A percentile compares a stretch with the other conserved stretches of the same genome.
These are phyloP conservation scores for Smittia aterrima DNA, from an alignment of 2,888 invertebrate species.

Conservation along the genomic window DNA sequence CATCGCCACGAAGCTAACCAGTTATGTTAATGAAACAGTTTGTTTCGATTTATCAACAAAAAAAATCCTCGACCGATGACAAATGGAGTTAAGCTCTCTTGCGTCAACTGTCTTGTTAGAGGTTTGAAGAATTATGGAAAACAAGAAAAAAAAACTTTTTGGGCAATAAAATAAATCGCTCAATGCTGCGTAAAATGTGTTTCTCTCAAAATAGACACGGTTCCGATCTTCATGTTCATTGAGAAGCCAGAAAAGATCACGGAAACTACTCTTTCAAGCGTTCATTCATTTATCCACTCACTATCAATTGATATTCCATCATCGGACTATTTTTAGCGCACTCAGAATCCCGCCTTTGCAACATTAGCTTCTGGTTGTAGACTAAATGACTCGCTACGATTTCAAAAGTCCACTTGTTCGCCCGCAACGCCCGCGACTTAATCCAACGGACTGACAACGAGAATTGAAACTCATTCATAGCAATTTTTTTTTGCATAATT, in stretches of 20 bases:
- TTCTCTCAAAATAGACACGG: background rate
- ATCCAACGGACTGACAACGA: background rate
- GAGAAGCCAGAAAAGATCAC: background rate
- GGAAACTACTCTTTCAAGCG: background rate
- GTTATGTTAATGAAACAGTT: conserved; percentile 16
- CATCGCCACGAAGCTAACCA: background rate
- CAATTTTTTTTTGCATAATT: conserved; percentile 17
- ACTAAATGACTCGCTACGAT: conserved; percentile 9
- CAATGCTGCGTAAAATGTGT: no score
- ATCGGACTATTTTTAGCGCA: background rate
- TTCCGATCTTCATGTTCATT: background rate
- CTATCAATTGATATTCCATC: conserved; percentile 12
- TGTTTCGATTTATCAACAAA: conserved; percentile 9
- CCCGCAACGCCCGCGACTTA: background rate
- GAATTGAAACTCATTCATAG: background rate
- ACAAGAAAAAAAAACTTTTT: no score
- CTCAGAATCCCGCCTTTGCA: conserved; percentile 16
- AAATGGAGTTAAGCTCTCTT: background rate
- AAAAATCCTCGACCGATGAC: conserved; percentile 13
- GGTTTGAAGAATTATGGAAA: no score
- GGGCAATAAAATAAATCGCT: no score
- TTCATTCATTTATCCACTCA: conserved; percentile 17
- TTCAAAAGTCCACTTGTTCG: conserved; percentile 14
- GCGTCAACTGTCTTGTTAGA: background rate
- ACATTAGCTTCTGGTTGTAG: conserved; percentile 18